Evolutionary conservation across 92 coral and sea anemone genomes (phyloP).

Genomic region (Desmophyllum pertusum): DNA sequence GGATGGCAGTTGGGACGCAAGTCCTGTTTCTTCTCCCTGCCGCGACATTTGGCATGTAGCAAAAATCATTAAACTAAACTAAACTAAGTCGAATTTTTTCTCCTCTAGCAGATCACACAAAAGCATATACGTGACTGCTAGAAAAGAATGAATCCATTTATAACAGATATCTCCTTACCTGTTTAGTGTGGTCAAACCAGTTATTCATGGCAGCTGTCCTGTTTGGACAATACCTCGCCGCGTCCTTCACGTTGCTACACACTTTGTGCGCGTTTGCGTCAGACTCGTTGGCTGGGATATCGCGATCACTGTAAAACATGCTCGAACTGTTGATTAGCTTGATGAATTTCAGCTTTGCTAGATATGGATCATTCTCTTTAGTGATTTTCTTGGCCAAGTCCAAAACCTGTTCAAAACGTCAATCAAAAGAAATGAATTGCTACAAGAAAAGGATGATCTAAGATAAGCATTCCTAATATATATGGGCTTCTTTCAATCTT

Average conservation of each 20-base stretch:
- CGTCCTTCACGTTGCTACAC: constrained; percentile 54
- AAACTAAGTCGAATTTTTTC: too few relatives aligned
- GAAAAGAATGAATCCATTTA: too few relatives aligned
- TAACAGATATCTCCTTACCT: constrained; percentile 43
- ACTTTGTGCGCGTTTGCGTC: constrained; percentile 55
- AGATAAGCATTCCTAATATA: too few relatives aligned
- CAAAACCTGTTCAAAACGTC: constrained; percentile 46
- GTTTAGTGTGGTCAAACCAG: constrained; percentile 67
- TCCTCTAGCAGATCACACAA: too few relatives aligned
- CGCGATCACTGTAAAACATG: constrained; percentile 55
- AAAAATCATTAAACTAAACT: too few relatives aligned
- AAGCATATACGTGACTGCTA: background rate
- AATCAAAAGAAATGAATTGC: background rate
- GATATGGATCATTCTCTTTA: constrained; percentile 38
- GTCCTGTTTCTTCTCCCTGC: too few relatives aligned
- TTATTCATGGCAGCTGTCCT: constrained; percentile 75
- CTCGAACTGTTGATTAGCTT: constrained; percentile 27
- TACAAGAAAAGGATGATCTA: too few relatives aligned
- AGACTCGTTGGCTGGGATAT: constrained; percentile 76
- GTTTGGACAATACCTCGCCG: constrained; percentile 72
- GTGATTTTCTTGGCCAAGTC: constrained; percentile 68
- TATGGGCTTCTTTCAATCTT: too few relatives aligned
- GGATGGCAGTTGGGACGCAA: too few relatives aligned
- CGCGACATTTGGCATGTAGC: too few relatives aligned
- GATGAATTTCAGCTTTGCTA: constrained; percentile 61